Percentiles rank a stretch among this genome's conserved stretches.
phyloP scores from a whole-genome alignment of 2,797 vertebrate species.

The Onychomys arenicola region DNA sequence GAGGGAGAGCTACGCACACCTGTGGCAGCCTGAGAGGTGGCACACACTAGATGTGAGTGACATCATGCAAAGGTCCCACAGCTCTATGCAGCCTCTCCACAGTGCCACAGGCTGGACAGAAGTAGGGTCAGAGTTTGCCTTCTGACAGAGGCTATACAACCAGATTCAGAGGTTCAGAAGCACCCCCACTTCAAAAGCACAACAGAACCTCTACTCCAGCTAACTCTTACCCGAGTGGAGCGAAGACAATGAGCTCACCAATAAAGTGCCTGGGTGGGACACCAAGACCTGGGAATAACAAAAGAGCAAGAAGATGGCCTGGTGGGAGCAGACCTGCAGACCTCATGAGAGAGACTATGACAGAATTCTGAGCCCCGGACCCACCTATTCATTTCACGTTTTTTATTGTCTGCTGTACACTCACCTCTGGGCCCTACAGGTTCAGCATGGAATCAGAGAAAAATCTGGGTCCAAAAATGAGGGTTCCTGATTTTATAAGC shows the following conservation, averaged over 20 bases:
- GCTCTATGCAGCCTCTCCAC: not conserved
- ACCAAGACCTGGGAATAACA: not conserved
- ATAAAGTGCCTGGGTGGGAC: not conserved
- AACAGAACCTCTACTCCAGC: not conserved
- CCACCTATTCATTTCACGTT: not conserved
- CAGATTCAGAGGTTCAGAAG: not conserved
- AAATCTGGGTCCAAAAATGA: not conserved
- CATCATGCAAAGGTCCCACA: fast-evolving
- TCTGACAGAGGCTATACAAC: not conserved
- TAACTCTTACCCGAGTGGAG: not conserved
- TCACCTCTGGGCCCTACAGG: not conserved
- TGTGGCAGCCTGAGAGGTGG: not conserved
- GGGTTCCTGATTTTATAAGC: not conserved
- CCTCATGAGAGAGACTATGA: not conserved
- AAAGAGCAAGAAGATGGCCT: not conserved
- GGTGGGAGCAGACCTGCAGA: not conserved
- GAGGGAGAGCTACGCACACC: not conserved
- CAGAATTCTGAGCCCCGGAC: not conserved
- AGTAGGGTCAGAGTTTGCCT: not conserved
- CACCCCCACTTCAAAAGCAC: not conserved
- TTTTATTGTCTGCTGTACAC: not conserved
- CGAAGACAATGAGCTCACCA: not conserved
- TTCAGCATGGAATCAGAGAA: not conserved
- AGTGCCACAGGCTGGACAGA: fast-evolving
- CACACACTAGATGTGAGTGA: not conserved